A percentile compares a stretch with the other conserved stretches of the same genome.
Conservation (phyloP, 2,888 invertebrate species). For the Zeuzera pyrina region DNA sequence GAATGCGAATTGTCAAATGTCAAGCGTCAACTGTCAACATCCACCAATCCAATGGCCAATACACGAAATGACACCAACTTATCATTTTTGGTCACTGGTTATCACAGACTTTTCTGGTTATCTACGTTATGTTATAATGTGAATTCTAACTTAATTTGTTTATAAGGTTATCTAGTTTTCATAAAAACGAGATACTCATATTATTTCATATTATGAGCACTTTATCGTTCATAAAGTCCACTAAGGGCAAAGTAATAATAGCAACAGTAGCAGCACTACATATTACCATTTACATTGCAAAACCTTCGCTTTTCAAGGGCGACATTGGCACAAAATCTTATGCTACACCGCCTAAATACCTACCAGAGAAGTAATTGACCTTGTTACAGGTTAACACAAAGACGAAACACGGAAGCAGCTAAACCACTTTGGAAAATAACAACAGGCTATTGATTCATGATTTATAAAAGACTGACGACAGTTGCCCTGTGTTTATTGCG, state of each 20-base stretch:
- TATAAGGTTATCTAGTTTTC: too few species aligned
- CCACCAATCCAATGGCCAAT: too few species aligned
- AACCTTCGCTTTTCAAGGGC: conserved; percentile 58
- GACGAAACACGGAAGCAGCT: conserved; percentile 21
- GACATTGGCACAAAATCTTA: conserved; percentile 26
- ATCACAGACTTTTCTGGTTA: too few species aligned
- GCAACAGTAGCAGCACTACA: conserved; percentile 54
- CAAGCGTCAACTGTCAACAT: too few species aligned
- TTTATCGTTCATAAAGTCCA: conserved; percentile 50
- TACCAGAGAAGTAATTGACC: conserved; percentile 46
- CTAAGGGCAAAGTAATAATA: conserved; percentile 53
- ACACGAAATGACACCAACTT: too few species aligned
- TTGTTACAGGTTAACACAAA: conserved; percentile 19
- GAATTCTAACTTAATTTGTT: too few species aligned
- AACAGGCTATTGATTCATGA: conserved; percentile 31
- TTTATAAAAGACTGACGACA: conserved; percentile 34
- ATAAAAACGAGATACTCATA: too few species aligned
- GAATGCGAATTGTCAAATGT: too few species aligned
- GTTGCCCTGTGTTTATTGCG: conserved; percentile 25
- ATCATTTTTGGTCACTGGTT: too few species aligned
- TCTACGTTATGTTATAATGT: too few species aligned
- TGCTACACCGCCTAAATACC: conserved; percentile 44
- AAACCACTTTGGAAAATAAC: conserved; percentile 6
- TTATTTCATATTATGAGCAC: too few species aligned
- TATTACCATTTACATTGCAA: conserved; percentile 49